phyloP scores from a whole-genome alignment of 1,140 invertebrate genomes.

The Papilio glaucus region DNA sequence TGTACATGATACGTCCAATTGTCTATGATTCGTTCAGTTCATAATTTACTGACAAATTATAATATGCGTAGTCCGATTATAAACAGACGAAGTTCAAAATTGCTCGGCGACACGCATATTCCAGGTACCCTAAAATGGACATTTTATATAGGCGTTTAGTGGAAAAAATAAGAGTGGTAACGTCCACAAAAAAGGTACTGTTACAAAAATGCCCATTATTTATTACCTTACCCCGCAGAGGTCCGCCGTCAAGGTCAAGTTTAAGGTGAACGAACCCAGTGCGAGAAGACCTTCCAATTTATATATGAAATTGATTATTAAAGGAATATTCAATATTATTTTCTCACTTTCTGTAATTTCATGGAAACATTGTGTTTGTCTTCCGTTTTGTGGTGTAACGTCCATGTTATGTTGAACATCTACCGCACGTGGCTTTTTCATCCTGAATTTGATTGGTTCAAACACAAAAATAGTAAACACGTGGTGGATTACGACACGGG shows the following conservation, averaged over 20 bases:
- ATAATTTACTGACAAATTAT: no score
- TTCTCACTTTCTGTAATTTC: not conserved
- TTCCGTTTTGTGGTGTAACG: no score
- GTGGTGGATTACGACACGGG: no score
- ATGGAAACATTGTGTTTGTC: not conserved
- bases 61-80: no score
- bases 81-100: no score
- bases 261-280: conserved; percentile 40
- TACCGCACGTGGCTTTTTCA: no score
- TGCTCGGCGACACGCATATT: no score
- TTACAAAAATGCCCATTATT: conserved; percentile 57
- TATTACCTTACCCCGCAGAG: conserved; percentile 52
- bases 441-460: no score
- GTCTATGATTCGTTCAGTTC: no score
- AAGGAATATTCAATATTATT: conserved; percentile 11
- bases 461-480: no score
- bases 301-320: conserved; percentile 11
- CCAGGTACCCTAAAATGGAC: not conserved
- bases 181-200: conserved; percentile 50
- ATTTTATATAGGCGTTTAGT: not conserved
- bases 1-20: no score
- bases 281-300: conserved; percentile 33
- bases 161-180: conserved; percentile 20
- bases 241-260: conserved; percentile 45
- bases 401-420: no score